Percentiles rank a stretch among this genome's conserved stretches.
Evolutionary conservation across 2,113 vertebrate species (phyloP).

Genomic region (Carassius auratus): DNA sequence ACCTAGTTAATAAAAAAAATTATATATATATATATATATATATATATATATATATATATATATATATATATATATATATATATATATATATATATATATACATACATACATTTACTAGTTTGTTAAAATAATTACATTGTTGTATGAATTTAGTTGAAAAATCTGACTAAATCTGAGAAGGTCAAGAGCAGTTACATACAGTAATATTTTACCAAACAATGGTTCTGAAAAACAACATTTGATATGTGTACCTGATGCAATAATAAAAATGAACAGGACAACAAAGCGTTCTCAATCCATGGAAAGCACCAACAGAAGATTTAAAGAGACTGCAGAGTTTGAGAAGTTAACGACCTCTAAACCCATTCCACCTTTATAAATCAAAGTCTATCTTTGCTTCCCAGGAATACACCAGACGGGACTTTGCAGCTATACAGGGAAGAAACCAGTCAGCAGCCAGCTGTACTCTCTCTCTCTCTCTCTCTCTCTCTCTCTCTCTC

Average conservation of each 20-base stretch:
- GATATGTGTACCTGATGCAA: background rate
- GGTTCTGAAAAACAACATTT: background rate
- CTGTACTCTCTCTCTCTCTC: too few species aligned
- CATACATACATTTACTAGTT: too few species aligned
- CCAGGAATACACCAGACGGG: conserved; percentile 38
- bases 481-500: too few species aligned
- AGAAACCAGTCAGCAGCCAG: background rate
- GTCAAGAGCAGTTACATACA: background rate
- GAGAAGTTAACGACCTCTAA: conserved; percentile 32
- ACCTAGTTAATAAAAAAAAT: too few species aligned
- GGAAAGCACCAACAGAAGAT: background rate
- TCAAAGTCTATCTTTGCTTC: conserved; percentile 42
- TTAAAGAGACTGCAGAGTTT: background rate
- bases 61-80: too few species aligned
- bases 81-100: too few species aligned
- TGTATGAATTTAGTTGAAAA: background rate
- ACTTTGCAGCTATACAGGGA: background rate
- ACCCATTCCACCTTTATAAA: conserved; percentile 41
- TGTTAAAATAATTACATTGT: background rate
- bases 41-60: too few species aligned
- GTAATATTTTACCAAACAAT: background rate
- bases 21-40: too few species aligned
- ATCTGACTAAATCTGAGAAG: background rate
- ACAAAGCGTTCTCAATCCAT: background rate
- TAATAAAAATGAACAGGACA: background rate